A percentile compares a stretch with the other conserved stretches of the same genome.
Conservation (phyloP, 2,113 vertebrate genomes). For the Empidonax alnorum region DNA sequence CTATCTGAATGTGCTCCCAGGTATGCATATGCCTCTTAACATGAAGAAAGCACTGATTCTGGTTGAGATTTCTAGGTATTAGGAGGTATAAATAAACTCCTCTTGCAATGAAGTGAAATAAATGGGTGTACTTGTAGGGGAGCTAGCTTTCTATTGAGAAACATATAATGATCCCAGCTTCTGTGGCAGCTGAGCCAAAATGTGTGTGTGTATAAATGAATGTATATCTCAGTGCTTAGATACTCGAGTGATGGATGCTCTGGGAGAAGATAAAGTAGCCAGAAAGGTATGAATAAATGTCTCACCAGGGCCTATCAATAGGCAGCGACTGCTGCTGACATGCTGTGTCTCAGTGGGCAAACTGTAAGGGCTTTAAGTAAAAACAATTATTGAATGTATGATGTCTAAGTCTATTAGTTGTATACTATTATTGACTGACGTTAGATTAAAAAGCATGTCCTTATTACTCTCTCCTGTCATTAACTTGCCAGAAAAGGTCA, state of each 20-base stretch:
- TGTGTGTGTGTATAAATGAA: not conserved
- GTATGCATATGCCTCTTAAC: not conserved
- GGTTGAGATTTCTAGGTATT: not conserved
- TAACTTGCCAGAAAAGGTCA: slow-evolving; percentile 62
- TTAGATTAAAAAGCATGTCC: slow-evolving; percentile 67
- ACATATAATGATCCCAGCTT: not conserved
- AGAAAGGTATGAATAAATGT: slow-evolving; percentile 41
- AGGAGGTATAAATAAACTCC: not conserved
- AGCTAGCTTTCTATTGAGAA: slow-evolving; percentile 22
- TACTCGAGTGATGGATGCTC: not conserved
- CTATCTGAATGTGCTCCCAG: not conserved
- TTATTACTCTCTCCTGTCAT: slow-evolving; percentile 64
- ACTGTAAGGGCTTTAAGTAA: slow-evolving; percentile 56
- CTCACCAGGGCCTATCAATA: slow-evolving; percentile 30
- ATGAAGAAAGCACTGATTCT: not conserved
- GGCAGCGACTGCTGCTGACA: slow-evolving; percentile 11
- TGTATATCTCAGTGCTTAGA: not conserved
- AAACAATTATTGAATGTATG: slow-evolving; percentile 69
- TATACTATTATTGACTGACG: slow-evolving; percentile 54
- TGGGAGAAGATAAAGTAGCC: not conserved
- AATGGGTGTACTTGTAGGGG: not conserved
- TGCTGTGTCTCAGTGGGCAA: slow-evolving; percentile 45
- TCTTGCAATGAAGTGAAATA: slow-evolving; percentile 13
- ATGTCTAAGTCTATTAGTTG: slow-evolving; percentile 63
- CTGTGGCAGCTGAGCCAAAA: slow-evolving; percentile 3